phyloP scores from a whole-genome alignment of 2,113 vertebrate genomes.

The Tautogolabrus adspersus region DNA sequence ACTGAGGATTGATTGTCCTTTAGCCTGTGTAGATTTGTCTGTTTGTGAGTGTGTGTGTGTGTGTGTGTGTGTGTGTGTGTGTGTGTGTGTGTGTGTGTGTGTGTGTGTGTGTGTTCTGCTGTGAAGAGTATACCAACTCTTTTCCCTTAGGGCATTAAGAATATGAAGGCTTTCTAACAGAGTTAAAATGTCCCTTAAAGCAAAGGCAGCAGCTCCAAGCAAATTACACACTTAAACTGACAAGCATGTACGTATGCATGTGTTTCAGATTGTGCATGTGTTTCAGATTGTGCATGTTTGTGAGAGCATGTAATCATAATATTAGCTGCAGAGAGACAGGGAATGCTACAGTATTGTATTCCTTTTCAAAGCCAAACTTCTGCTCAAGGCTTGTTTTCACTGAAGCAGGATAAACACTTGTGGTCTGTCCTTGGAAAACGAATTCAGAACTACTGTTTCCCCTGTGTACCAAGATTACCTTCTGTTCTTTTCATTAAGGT shows the following conservation, averaged over 20 bases:
- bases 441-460: conserved; percentile 8
- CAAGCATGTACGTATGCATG: conserved; percentile 4
- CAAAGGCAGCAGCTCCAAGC: not conserved
- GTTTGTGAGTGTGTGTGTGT: not conserved
- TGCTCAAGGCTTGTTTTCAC: conserved; percentile 38
- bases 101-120: not conserved
- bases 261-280: not conserved
- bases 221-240: conserved; percentile 26
- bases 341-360: not conserved
- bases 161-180: conserved; percentile 5
- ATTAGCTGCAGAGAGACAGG: not conserved
- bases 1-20: conserved; percentile 37
- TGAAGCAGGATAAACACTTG: conserved; percentile 28
- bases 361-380: conserved; percentile 6
- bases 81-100: not conserved
- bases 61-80: not conserved
- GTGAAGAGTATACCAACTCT: not conserved
- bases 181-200: not conserved
- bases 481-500: conserved; percentile 1
- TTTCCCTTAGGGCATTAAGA: conserved; percentile 8
- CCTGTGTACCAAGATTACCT: not conserved
- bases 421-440: conserved; percentile 35
- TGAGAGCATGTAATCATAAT: conserved; percentile 15
- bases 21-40: not conserved
- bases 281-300: conserved; percentile 3